Evolutionary conservation across 1,140 invertebrate species (phyloP).

Genomic region (Platyura marginata): DNA sequence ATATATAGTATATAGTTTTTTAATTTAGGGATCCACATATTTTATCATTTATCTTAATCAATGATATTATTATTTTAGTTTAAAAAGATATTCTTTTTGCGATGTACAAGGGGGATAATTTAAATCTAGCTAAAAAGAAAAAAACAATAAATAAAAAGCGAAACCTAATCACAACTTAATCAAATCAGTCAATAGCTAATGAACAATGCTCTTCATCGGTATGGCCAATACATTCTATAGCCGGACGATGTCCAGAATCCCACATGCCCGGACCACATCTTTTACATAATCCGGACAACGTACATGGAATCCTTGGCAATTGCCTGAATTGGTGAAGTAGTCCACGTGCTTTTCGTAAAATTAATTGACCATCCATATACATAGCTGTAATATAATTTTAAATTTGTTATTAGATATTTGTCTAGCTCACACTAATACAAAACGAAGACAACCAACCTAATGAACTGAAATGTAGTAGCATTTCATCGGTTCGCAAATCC

Average conservation of each 20-base stretch:
- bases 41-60: too few species aligned
- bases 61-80: too few species aligned
- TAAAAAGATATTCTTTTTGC: too few species aligned
- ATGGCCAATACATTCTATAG: constrained; percentile 46
- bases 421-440: too few species aligned
- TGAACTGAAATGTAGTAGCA: constrained; percentile 85
- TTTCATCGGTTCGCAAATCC: constrained; percentile 77
- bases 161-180: too few species aligned
- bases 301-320: constrained; percentile 70
- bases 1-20: too few species aligned
- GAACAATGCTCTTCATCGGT: constrained; percentile 24
- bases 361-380: constrained; percentile 87
- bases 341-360: constrained; percentile 79
- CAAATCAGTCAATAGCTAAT: constrained; percentile 24
- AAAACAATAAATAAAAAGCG: too few species aligned
- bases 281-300: constrained; percentile 66
- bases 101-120: too few species aligned
- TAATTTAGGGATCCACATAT: too few species aligned
- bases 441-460: constrained; percentile 29
- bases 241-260: constrained; percentile 72
- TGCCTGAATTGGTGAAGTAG: constrained; percentile 77
- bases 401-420: too few species aligned
- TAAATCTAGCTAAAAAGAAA: too few species aligned
- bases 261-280: constrained; percentile 80
- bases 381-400: constrained; percentile 39